Percentiles rank a stretch among this genome's conserved stretches.
phyloP scores from a whole-genome alignment of 2,888 invertebrate genomes.

The Leptinotarsa tumamoca region DNA sequence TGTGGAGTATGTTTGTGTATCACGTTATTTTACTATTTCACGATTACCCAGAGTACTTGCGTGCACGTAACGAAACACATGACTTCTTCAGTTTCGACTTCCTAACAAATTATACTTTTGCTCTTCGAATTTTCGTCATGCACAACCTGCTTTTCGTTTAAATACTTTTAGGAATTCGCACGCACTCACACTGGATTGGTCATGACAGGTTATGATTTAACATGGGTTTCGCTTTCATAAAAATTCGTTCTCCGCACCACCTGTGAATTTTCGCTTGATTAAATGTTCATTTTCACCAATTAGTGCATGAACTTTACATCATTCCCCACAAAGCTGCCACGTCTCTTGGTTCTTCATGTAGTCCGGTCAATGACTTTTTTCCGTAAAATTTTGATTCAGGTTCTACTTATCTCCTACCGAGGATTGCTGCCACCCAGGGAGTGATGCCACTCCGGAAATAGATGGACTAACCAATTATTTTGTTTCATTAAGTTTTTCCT shows the following conservation, averaged over 20 bases:
- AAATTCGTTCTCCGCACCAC: background rate
- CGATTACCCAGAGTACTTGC: background rate
- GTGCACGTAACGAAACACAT: background rate
- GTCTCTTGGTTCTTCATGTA: too few relatives aligned
- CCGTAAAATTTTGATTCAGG: too few relatives aligned
- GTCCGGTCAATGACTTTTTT: too few relatives aligned
- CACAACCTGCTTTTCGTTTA: background rate
- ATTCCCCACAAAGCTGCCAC: too few relatives aligned
- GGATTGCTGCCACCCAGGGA: too few relatives aligned
- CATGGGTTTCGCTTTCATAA: background rate
- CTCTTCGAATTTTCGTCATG: background rate
- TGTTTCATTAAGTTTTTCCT: too few relatives aligned
- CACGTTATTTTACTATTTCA: background rate
- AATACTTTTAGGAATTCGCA: background rate
- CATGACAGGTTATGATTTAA: constrained; percentile 7
- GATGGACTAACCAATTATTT: too few relatives aligned
- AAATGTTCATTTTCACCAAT: background rate
- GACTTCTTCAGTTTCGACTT: background rate
- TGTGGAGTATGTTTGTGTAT: background rate
- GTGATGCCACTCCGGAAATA: too few relatives aligned
- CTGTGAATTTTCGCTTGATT: constrained; percentile 2
- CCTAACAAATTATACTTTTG: background rate
- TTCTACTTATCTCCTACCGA: too few relatives aligned
- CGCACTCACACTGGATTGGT: constrained; percentile 6
- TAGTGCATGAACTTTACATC: background rate